phyloP scores from a whole-genome alignment of 2,797 vertebrate species.

The Rhyacichthys aspro region DNA sequence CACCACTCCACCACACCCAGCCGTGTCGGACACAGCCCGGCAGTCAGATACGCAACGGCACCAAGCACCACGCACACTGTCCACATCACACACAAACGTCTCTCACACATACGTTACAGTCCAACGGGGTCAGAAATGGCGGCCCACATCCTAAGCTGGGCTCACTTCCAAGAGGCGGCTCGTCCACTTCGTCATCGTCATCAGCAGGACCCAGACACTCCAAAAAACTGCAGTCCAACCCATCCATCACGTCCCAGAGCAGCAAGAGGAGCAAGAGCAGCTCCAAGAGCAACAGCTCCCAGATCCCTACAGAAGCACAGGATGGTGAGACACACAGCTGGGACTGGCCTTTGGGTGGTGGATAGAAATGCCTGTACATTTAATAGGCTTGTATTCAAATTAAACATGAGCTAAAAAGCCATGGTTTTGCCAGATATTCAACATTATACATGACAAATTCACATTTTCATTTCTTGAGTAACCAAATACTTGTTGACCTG shows the following conservation, averaged over 20 bases:
- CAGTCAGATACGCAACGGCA: conserved; percentile 80
- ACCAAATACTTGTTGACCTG: no score
- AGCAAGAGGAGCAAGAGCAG: conserved; percentile 94
- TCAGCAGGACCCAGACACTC: conserved; percentile 76
- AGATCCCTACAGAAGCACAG: conserved; percentile 91
- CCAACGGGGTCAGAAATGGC: conserved; percentile 71
- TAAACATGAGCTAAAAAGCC: no score
- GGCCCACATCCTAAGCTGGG: conserved; percentile 74
- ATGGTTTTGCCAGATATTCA: no score
- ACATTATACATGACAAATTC: no score
- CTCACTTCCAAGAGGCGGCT: conserved; percentile 71
- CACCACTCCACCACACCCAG: conserved; percentile 61
- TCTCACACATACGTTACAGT: conserved; percentile 64
- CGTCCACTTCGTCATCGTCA: conserved; percentile 79
- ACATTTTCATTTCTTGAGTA: no score
- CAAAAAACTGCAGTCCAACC: conserved; percentile 88
- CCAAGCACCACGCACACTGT: conserved; percentile 73
- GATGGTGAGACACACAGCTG: conserved; percentile 81
- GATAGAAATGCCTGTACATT: no score
- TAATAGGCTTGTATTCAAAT: no score
- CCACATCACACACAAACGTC: conserved; percentile 55
- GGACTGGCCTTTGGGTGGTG: neutral
- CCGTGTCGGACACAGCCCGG: conserved; percentile 76
- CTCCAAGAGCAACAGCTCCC: conserved; percentile 88
- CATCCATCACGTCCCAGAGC: conserved; percentile 91